Evolutionary conservation across 1,140 invertebrate species (phyloP), one percentile per base, ranked within the genome.

Genomic region (Euwallacea fornicatus): DNA sequence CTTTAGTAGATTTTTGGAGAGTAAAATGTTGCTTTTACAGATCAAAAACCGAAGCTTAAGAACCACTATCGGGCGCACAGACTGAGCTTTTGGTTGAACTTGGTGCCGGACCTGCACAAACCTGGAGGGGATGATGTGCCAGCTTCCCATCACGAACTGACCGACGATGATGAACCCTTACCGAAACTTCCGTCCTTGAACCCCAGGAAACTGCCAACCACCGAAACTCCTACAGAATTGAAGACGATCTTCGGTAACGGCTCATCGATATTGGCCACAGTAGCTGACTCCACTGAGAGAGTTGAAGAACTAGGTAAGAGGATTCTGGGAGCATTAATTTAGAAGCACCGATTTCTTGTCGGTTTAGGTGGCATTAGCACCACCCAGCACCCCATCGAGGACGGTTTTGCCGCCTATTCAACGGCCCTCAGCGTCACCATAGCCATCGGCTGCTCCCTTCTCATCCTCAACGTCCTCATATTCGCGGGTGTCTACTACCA

Each of bases 401-500:
- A 95, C 64, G 92, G 93, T 0, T 94, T 94, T 74, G 91, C 92
- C 0, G 91, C 91, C 0, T 95, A 95, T 78, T 93, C 91, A 0
- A 95, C 94, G 0, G 93, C 93, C 0, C 81, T 97, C 7, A 93
- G 92, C 78, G 91, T 97, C 0, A 97, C 94, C 2, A 94, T 98
- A 74, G 94, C 94, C n/a, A 95, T 98, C 66, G 96, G 96, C 2
- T 95, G 94, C 76, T 94, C 92, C 4, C 81, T 97, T 21, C 84
- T 97, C 11, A 92, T 97, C 72, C 83, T 97, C 7, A 97, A 97
- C 79, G 91, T 97, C 0, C 84, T 98, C 9, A 94, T 98, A 75
- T 97, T 97, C 78, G 94, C 94, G 43, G 95, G 94, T 2, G 93
- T 97, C 0, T 97, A 96, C 77, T 97, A 97, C 80, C 94, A 97